These are phyloP conservation scores for Meloidogyne floridensis DNA, from an alignment of 1,140 invertebrate genomes.

Conservation along the genomic window DNA sequence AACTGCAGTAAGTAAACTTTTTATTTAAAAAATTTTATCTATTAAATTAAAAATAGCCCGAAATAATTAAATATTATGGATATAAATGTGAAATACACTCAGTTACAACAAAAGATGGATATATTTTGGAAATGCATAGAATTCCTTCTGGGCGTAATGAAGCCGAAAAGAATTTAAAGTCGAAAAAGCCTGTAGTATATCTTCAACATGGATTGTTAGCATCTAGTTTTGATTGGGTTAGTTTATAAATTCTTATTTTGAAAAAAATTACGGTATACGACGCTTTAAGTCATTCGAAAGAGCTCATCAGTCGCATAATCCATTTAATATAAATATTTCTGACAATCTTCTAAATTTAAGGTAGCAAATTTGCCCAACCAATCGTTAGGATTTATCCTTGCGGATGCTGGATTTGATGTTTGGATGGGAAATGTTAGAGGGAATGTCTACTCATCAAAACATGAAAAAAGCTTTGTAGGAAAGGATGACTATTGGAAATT, in stretches of 20 bases:
- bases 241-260: too few species aligned
- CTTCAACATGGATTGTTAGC: constrained; percentile 79
- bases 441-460: constrained; percentile 72
- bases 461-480: constrained; percentile 47
- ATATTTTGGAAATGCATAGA: too few species aligned
- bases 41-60: background rate
- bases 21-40: too few species aligned
- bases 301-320: too few species aligned
- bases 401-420: constrained; percentile 65
- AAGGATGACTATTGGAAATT: constrained; percentile 67
- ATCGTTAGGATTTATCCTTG: constrained; percentile 70
- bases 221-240: constrained; percentile 76
- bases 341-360: background rate
- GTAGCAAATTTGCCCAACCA: constrained; percentile 46
- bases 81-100: too few species aligned
- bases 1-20: background rate
- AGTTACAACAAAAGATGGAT: too few species aligned
- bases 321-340: too few species aligned
- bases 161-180: constrained; percentile 19
- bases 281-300: too few species aligned
- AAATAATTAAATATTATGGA: too few species aligned
- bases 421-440: constrained; percentile 49
- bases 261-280: too few species aligned
- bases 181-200: constrained; percentile 43
- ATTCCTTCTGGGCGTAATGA: too few species aligned